Evolutionary conservation across 2,888 invertebrate genomes (phyloP), one percentile per base, ranked within the genome.

Genomic region (Trilocha varians): DNA sequence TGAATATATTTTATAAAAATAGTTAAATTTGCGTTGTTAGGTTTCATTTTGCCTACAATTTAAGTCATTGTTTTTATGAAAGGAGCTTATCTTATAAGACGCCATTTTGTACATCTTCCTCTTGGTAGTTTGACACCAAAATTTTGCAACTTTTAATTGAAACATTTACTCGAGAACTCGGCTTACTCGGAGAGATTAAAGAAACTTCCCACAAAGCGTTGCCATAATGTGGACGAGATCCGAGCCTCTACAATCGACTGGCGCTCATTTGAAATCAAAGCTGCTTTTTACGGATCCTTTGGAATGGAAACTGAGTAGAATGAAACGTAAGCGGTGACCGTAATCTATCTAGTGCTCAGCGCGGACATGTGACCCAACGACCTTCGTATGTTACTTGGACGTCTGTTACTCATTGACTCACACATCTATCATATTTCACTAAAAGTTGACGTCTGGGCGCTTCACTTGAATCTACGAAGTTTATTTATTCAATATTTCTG

Each of bases 251-350:
- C 55, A 59, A 53, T 61, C 53, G 55, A 53, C 53, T 55, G 53
- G 53, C 51, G 44, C 46, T 56, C 55, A 56, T 65, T 64, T 58
- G 61, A 67, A 68, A 70, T 66, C 65, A 69, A 73, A 72, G 67
- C 60, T 58, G 50, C 46, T 68, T 67, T 71, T 69, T 64, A 66
- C 71, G 70, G 70, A 70, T 67, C 64, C 55, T 49, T 50, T 61
- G 55, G n/a, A 70, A 66, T 61, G 57, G 58, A 52, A 50, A 48
- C 49, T 49, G 53, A 57, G 57, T 62, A 62, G 70, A 69, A 72
- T 73, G 69, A 70, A 66, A 70, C 65, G 65, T 71, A 70, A 68
- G 64, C 66, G 65, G 53, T 61, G 68, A 66, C 70, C 71, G 76
- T 75, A 78, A 77, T 74, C 74, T 71, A 69, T 70, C 62, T 66